Evolutionary conservation across 2,888 invertebrate genomes (phyloP).

Genomic region (Glyphotaelius pellucidus): DNA sequence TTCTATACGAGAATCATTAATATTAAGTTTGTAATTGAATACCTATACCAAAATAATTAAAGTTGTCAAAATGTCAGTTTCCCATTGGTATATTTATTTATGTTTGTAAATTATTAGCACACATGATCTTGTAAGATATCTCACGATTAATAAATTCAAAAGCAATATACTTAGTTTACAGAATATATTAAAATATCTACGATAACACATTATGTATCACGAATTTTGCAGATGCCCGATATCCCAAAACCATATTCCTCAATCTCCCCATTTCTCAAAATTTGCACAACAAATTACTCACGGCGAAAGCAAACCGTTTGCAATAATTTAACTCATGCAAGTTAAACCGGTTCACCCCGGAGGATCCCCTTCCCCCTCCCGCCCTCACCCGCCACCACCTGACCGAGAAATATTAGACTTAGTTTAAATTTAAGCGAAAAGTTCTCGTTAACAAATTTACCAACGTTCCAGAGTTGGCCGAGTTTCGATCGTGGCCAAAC

Average conservation of each 20-base stretch:
- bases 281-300: slow-evolving; percentile 18
- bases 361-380: background rate
- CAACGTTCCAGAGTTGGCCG: slow-evolving; percentile 59
- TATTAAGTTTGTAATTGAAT: too few relatives aligned
- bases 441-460: slow-evolving; percentile 58
- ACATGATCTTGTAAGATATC: too few relatives aligned
- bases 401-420: slow-evolving; percentile 51
- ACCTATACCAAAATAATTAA: too few relatives aligned
- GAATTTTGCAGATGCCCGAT: background rate
- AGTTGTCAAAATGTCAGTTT: too few relatives aligned
- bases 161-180: too few relatives aligned
- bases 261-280: background rate
- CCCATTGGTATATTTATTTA: too few relatives aligned
- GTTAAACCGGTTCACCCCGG: slow-evolving; percentile 30
- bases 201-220: background rate
- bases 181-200: background rate
- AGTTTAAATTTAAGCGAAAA: slow-evolving; percentile 53
- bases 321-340: slow-evolving; percentile 22
- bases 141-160: too few relatives aligned
- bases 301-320: slow-evolving; percentile 19
- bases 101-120: too few relatives aligned
- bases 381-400: background rate
- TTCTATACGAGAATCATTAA: too few relatives aligned
- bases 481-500: slow-evolving; percentile 55
- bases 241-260: background rate